phyloP scores from a whole-genome alignment of 2,113 vertebrate species.

The Heloderma charlesbogerti region DNA sequence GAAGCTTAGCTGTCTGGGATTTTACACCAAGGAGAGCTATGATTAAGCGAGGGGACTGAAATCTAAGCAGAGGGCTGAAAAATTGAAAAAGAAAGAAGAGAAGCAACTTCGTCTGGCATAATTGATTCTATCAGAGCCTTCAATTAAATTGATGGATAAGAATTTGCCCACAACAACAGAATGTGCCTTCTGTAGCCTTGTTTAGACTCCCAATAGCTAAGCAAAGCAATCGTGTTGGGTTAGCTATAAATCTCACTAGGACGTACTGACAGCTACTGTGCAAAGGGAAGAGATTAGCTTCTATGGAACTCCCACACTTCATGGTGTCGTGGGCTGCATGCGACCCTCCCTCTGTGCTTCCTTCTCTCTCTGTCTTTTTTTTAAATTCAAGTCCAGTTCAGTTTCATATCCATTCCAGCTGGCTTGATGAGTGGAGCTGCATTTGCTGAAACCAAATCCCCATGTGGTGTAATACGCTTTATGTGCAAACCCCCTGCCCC shows the following conservation, averaged over 20 bases:
- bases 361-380: neutral
- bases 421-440: neutral
- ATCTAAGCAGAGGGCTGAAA: neutral
- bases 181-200: conserved; percentile 48
- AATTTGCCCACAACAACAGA: conserved; percentile 53
- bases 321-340: neutral
- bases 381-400: too few relatives aligned
- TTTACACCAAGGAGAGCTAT: conserved; percentile 10
- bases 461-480: neutral
- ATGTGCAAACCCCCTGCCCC: neutral
- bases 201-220: conserved; percentile 65
- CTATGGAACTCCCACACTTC: conserved; percentile 19
- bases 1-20: conserved; percentile 15
- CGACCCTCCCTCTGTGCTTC: neutral
- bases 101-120: conserved; percentile 33
- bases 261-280: conserved; percentile 50
- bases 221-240: conserved; percentile 60
- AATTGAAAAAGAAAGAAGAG: neutral
- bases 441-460: neutral
- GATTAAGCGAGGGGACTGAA: conserved; percentile 31
- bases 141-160: conserved; percentile 66
- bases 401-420: too few relatives aligned
- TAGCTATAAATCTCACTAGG: conserved; percentile 64
- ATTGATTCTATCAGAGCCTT: conserved; percentile 58
- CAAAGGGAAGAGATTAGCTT: conserved; percentile 57